A percentile compares a stretch with the other conserved stretches of the same genome.
Evolutionary conservation across 2,797 vertebrate genomes (phyloP).

Genomic region (Hyperoplus immaculatus): DNA sequence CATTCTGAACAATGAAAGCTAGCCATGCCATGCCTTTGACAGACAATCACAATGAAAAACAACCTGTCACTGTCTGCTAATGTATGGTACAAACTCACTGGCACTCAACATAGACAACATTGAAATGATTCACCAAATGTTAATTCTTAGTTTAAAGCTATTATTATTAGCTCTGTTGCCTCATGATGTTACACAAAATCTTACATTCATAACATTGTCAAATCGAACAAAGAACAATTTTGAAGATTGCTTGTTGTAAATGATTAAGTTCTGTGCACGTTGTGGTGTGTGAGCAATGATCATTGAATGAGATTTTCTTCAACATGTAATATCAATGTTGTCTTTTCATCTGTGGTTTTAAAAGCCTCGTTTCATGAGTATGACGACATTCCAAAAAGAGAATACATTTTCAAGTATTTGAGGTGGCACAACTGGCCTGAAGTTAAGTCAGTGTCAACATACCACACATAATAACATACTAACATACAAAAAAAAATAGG

Average conservation of each 20-base stretch:
- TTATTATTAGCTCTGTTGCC: not conserved
- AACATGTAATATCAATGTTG: not conserved
- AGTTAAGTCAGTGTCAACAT: conserved; percentile 23
- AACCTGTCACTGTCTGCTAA: conserved; percentile 31
- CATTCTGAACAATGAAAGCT: not conserved
- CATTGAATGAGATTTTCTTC: conserved; percentile 9
- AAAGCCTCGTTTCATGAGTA: conserved; percentile 30
- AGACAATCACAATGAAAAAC: conserved; percentile 20
- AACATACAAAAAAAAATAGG: conserved; percentile 33
- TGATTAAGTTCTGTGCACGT: conserved; percentile 1
- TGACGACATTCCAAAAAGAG: conserved; percentile 26
- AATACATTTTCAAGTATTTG: conserved; percentile 19
- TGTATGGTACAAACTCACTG: not conserved
- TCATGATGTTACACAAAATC: not conserved
- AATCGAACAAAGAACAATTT: not conserved
- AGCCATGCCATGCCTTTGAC: not conserved
- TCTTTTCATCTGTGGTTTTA: conserved; percentile 32
- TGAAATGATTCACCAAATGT: conserved; percentile 18
- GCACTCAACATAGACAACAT: conserved; percentile 10
- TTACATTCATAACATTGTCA: not conserved
- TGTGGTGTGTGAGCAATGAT: conserved; percentile 3
- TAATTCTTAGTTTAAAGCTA: conserved; percentile 10
- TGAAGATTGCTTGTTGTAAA: not conserved
- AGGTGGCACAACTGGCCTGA: conserved; percentile 13
- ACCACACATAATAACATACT: conserved; percentile 21